Evolutionary conservation across 1,140 invertebrate species (phyloP), one percentile per base, ranked within the genome.

Genomic region (Littorina saxatilis): DNA sequence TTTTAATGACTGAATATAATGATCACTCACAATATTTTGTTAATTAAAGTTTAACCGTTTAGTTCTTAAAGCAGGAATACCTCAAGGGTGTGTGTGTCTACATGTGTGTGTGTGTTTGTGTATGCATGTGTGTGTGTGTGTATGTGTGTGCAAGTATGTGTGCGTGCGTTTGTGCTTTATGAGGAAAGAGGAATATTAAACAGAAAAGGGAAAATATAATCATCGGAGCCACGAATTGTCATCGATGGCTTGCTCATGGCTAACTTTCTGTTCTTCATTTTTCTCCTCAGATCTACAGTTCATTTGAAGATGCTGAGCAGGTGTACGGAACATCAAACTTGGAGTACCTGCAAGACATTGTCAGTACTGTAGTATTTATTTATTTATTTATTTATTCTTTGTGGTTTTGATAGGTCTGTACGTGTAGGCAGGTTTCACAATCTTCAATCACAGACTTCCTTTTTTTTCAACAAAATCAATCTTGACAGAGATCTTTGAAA

Each of bases 291-390:
- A 91, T 91, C 52, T 90, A 89, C 83, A 87, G 86, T 2, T 85
- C 86, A 1, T 90, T 89, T 87, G 90, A 91, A 68, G 84, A 86
- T 75, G 83, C 81, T 50, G 35, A 84, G 81, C 80, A 88, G 84
- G 68, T 39, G 52, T 39, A 86, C 81, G 39, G 75, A n/a, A 63
- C 23, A 13, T 40, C 83, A 15, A 89, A 87, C 66, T 76, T 90
- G 80, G 90, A 91, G 83, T 91, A 90, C 82, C 82, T 91, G 1
- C 85, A 88, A 68, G 90, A 91, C 58, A 84, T 91, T 40, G 90
- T 91, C 86, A 90, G 88, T 88, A 61, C 55, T 23, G 20, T 75
- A 11, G 39, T 81, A 15, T 68, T 82, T 0, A 43, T 52, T 61
- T 55, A 55, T 55, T 32, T 87, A 80, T 37, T 74, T 58, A 29